Base-by-base conservation (phyloP, 2,888 invertebrate genomes). In the Luperina nickerlii region DNA sequence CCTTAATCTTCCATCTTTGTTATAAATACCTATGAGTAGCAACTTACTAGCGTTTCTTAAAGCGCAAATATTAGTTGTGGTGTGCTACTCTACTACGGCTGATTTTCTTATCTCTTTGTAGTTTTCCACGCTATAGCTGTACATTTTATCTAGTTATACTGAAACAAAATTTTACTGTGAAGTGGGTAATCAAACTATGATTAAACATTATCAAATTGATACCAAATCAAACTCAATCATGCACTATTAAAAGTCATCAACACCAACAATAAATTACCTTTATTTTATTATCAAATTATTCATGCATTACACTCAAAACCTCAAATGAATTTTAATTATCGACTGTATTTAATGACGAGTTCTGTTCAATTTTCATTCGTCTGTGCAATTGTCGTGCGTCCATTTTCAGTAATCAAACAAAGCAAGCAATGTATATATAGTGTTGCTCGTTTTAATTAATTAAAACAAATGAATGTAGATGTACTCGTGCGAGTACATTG, bases 381-480 rank as follows among this genome's bases (percentile, higher is more conserved):
- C 24, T 66, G 27, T 63, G 54, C 74, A 84, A 89, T 83, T 85
- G 81, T 74, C 74, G 66, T 32, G 65, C 27, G 70, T 69, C 73
- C 83, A 80, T 85, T 85, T 81, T 77, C 75, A 77, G 81, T 83
- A 83, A 88, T 84, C 84, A 84, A 81, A 80, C 81, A 78, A 81
- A 81, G 75, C 81, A 76, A 74, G 65, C 68, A 13, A 38, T 63
- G 48, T 71, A 38, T 60, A 57, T 4, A n/a, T 79, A 71, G 27
- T 74, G 79, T 78, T 78, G 82, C 63, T 76, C 73, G 78, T 87
- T 87, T 85, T 81, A 88, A 89, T 88, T 89, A 83, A 87, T 87
- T 86, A 83, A 89, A 85, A 77, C 65, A 54, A 66, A 32, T 32
- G 13, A 60, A 48, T 48, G 48, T 48, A 15, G 48, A 20, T 45